phyloP scores from a whole-genome alignment of 2,888 invertebrate genomes.

The Epinotia ramella region DNA sequence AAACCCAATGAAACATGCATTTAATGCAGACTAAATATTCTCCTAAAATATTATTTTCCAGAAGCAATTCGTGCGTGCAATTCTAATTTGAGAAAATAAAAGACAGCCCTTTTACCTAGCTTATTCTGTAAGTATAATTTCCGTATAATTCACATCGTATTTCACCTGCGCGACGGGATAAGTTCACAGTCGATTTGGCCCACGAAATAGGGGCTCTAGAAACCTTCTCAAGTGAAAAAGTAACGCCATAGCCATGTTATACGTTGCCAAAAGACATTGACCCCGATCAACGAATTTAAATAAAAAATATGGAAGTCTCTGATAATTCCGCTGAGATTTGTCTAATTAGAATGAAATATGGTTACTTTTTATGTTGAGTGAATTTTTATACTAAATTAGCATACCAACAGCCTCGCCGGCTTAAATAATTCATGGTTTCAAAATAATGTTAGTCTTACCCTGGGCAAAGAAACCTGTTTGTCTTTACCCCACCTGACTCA shows the following conservation, averaged over 20 bases:
- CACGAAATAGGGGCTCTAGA: slow-evolving; percentile 24
- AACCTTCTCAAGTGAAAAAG: slow-evolving; percentile 25
- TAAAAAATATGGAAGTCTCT: slow-evolving; percentile 20
- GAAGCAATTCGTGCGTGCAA: neutral
- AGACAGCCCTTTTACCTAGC: neutral
- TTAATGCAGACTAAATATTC: too few relatives aligned
- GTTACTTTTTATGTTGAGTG: slow-evolving; percentile 11
- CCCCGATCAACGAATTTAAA: slow-evolving; percentile 17
- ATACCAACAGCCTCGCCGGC: neutral
- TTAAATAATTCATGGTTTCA: neutral
- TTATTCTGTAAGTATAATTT: slow-evolving; percentile 28
- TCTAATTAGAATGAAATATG: slow-evolving; percentile 32
- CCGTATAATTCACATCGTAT: slow-evolving; percentile 29
- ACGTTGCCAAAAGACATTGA: slow-evolving; percentile 20
- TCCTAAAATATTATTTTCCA: neutral
- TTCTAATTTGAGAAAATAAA: neutral
- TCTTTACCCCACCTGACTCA: too few relatives aligned
- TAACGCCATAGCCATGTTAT: slow-evolving; percentile 11
- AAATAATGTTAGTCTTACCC: neutral
- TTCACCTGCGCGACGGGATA: slow-evolving; percentile 32
- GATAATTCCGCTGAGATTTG: slow-evolving; percentile 22
- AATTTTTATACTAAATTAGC: slow-evolving; percentile 2
- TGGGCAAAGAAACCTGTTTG: too few relatives aligned
- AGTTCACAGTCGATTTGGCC: slow-evolving; percentile 25
- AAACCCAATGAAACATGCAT: too few relatives aligned